Conservation (phyloP, 2,888 invertebrate species). For the Diarsia dahlii region DNA sequence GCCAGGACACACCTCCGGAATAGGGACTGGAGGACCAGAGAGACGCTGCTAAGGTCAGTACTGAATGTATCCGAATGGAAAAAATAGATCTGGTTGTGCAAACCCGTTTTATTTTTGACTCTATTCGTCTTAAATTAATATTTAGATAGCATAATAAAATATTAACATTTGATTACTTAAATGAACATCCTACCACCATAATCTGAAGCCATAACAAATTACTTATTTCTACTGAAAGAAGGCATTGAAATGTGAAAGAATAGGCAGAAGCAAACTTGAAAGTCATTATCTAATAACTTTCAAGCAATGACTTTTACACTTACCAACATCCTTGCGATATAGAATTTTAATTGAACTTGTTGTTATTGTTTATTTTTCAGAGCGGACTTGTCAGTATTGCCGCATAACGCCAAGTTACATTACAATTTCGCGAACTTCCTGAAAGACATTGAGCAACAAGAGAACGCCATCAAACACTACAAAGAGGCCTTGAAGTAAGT, state of each 20-base stretch:
- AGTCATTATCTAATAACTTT: not conserved
- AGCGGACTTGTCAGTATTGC: constrained; percentile 94
- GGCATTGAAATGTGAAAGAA: no score
- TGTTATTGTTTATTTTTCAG: constrained; percentile 84
- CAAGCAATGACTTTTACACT: not conserved
- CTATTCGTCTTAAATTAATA: no score
- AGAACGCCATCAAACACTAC: constrained; percentile 94
- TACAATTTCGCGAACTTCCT: constrained; percentile 97
- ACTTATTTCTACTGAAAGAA: no score
- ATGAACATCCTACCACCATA: no score
- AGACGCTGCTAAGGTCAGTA: constrained; percentile 93
- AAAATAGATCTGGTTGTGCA: not conserved
- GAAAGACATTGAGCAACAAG: constrained; percentile 93
- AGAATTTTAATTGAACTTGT: constrained; percentile 5
- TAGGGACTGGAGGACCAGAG: constrained; percentile 94
- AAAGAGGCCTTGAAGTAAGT: constrained; percentile 94
- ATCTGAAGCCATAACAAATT: no score
- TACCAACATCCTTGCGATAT: not conserved
- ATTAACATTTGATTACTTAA: no score
- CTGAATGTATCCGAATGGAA: not conserved
- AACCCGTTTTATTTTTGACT: not conserved
- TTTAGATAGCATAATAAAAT: no score
- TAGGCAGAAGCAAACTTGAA: no score
- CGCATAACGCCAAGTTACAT: constrained; percentile 97
- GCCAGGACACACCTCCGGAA: constrained; percentile 93